Conservation (phyloP, 2,797 vertebrate species). For the Schizopygopsis malacanthus region DNA sequence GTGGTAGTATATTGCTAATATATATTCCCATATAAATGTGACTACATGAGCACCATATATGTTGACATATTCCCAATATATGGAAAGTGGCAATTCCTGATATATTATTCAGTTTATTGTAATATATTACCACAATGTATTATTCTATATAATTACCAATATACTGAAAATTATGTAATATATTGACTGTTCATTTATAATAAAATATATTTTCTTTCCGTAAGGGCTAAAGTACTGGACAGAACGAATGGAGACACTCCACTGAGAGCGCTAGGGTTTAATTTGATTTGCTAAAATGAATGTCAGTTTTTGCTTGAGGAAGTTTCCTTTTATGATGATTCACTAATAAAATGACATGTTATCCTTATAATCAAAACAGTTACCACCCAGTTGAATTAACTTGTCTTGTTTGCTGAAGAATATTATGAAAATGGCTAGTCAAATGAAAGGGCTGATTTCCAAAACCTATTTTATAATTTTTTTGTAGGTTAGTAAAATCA, state of each 20-base stretch:
- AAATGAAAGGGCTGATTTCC: not conserved
- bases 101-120: too few relatives aligned
- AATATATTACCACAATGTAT: too few relatives aligned
- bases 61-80: too few relatives aligned
- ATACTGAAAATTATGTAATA: too few relatives aligned
- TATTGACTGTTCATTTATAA: too few relatives aligned
- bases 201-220: too few relatives aligned
- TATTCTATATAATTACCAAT: too few relatives aligned
- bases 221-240: too few relatives aligned
- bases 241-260: not conserved
- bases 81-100: too few relatives aligned
- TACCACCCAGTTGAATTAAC: conserved; percentile 2
- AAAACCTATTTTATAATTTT: not conserved
- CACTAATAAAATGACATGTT: not conserved
- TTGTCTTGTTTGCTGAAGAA: not conserved
- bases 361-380: conserved; percentile 4
- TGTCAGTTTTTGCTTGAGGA: not conserved
- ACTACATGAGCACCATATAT: too few relatives aligned
- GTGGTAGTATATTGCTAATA: too few relatives aligned
- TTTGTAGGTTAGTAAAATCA: not conserved
- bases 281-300: not conserved
- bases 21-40: too few relatives aligned
- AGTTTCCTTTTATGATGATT: not conserved
- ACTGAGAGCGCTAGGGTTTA: not conserved
- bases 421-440: not conserved